phyloP scores from a whole-genome alignment of 2,113 vertebrate species.

The Aythya baeri region DNA sequence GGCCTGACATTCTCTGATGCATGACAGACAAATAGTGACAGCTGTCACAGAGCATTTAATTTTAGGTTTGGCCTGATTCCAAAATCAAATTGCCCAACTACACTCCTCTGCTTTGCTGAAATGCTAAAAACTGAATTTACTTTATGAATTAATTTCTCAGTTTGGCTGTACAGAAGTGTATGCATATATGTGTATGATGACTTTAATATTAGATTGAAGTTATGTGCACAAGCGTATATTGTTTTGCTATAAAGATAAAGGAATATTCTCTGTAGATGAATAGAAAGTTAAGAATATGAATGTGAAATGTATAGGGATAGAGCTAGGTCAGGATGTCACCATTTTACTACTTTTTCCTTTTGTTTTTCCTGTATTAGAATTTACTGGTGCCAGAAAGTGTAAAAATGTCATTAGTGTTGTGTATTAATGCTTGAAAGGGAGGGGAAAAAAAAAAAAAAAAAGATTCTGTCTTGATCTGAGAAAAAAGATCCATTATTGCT shows the following conservation, averaged over 20 bases:
- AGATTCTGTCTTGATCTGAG: neutral
- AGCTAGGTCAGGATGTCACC: neutral
- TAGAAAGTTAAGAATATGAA: neutral
- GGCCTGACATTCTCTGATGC: neutral
- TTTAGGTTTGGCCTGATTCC: constrained; percentile 4
- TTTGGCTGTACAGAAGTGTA: neutral
- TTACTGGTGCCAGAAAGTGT: neutral
- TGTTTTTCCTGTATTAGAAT: neutral
- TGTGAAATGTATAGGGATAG: neutral
- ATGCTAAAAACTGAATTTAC: neutral
- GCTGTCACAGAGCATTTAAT: constrained; percentile 48
- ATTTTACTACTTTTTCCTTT: neutral
- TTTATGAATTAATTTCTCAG: neutral
- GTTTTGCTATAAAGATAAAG: neutral
- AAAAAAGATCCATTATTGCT: neutral
- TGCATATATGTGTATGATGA: neutral
- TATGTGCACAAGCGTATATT: neutral
- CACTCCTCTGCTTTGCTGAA: neutral
- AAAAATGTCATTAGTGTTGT: neutral
- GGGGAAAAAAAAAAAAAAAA: neutral
- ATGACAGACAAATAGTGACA: constrained; percentile 19
- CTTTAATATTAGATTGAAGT: neutral
- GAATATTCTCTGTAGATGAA: neutral
- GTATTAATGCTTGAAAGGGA: neutral
- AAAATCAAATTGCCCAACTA: neutral